These are phyloP conservation scores for Chrysolina americana DNA, from an alignment of 2,888 invertebrate species.

Conservation along the genomic window DNA sequence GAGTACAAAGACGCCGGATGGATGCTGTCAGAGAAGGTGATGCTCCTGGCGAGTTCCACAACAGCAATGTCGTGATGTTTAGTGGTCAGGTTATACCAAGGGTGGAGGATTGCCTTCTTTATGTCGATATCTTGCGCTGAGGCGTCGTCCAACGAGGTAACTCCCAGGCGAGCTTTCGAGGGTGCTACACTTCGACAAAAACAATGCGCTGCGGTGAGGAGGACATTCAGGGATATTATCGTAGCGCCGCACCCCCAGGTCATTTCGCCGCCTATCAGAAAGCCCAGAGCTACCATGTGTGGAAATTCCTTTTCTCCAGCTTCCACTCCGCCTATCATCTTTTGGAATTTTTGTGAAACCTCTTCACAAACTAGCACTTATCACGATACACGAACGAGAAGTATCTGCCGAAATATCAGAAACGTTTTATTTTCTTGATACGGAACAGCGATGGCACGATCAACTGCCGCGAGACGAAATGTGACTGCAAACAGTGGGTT, in stretches of 20 bases:
- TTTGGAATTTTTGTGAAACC: neutral
- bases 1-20: neutral
- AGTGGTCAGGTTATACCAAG: neutral
- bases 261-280: neutral
- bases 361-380: neutral
- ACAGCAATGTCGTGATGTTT: constrained; percentile 15
- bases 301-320: neutral
- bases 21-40: neutral
- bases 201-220: constrained; percentile 10
- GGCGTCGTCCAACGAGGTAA: neutral
- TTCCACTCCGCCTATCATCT: constrained; percentile 5
- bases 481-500: too few relatives aligned
- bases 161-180: neutral
- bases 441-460: too few relatives aligned
- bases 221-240: neutral
- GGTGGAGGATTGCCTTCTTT: neutral
- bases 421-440: too few relatives aligned
- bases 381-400: too few relatives aligned
- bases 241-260: neutral
- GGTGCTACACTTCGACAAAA: constrained; percentile 7
- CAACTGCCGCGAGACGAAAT: too few relatives aligned
- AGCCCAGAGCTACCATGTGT: neutral
- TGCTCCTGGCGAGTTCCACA: neutral
- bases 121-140: neutral
- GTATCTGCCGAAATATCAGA: too few relatives aligned